Evolutionary conservation across 2,888 invertebrate species (phyloP), one percentile per base, ranked within the genome.

Genomic region (Geophilus truncorum): DNA sequence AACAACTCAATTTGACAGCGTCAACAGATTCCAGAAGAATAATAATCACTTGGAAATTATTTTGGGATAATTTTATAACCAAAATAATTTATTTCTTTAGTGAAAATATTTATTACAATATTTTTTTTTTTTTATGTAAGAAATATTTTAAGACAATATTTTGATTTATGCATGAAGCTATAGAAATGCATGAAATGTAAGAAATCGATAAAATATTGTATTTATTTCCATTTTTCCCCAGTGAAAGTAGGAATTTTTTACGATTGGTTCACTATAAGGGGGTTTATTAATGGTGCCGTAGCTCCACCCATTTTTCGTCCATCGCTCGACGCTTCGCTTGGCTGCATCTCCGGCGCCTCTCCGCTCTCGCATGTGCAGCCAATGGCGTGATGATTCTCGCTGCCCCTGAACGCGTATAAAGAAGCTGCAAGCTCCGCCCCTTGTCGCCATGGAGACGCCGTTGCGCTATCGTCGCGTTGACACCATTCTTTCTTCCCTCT

Each of bases 371-470:
- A 70, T 70, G 70, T 70, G 70, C 70, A 70, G 70, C 70, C 70
- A 70, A 70, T 70, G 70, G 70, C 70, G 70, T 25, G 70, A 70
- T 70, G 70, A 70, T 70, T 70, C 25, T 70, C 70, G 70, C 70
- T 28, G 70, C 70, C 70, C 70, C 70, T 70, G 70, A 70, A 70
- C 70, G 25, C 25, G 70, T 9, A 70, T 70, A 70, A 25, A 25
- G 28, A 23, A 9, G 25, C 70, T 28, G 25, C 70, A 70, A 70
- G 70, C 70, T 28, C 25, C 70, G 70, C 70, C 70, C 70, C 70
- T 70, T 70, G 70, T 70, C 70, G 70, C 28, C 70, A 70, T 70
- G 70, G 70, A 70, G 70, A 70, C 70, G 70, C 70, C 70, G 70
- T 70, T 70, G 70, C 28, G 70, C 70, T 70, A 70, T 70, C 70